Evolutionary conservation across 2,797 vertebrate species (phyloP), one percentile per base, ranked within the genome.

Genomic region (Ammospiza maritima): DNA sequence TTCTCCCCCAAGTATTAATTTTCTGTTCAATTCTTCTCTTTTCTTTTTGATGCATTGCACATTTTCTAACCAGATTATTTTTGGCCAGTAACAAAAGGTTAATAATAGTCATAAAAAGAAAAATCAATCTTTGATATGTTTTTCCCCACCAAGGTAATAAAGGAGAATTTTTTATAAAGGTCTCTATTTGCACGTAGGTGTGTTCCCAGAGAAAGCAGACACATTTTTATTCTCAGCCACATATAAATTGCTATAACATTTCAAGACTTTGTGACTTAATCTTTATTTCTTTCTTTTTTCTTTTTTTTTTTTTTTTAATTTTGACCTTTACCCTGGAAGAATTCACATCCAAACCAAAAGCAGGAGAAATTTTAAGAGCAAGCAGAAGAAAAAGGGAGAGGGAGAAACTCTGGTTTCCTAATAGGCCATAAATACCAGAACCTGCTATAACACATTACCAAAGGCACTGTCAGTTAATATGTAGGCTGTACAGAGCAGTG

Each of bases 31-130:
- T 88, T 87, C 50, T 70, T 73, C 40, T 67, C 78, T 74, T 88
- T 93, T 58, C 36, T 86, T 93, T 88, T 90, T 96, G 90, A 97
- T 95, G 56, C 85, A 95, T 96, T 93, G 85, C 95, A 90, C 90
- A 30, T 94, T 94, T 96, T 94, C 93, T 87, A 93, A 94, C 86
- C 90, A 74, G 95, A 94, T 96, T 95, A 95, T 96, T 97, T 97
- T 96, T 93, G 95, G 90, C 74, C 86, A 70, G 88, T 96, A 96
- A 95, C 91, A 96, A 94, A 97, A 96, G 88, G 95, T 96, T 97
- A 96, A 95, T 96, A 97, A 95, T 96, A 89, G 85, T 70, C 87
- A 89, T 96, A 95, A 96, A 96, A 95, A 93, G 62, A 94, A 95
- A 96, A 96, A 97, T 96, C 86, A 94, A 94, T 96, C 82, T 94